These are phyloP conservation scores for Lithophane ornitopus DNA, from an alignment of 2,888 invertebrate species.

Conservation along the genomic window DNA sequence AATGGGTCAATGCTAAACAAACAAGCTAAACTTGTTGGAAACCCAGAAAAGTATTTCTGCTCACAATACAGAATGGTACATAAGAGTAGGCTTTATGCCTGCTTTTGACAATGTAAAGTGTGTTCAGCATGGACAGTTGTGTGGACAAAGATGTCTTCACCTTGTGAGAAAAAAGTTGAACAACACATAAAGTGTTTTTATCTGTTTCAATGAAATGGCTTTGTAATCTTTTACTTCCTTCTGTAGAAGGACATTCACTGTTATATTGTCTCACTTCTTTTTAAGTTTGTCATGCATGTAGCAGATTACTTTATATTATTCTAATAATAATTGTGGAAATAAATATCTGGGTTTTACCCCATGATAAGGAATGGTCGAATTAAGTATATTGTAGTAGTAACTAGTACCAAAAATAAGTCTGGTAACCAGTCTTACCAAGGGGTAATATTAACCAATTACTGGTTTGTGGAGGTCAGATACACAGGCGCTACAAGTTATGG, in stretches of 20 bases:
- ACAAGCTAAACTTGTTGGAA: not conserved
- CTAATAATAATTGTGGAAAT: slow-evolving; percentile 15
- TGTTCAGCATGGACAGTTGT: slow-evolving; percentile 3
- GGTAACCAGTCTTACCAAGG: no score
- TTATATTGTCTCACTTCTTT: slow-evolving; percentile 16
- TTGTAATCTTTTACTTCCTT: slow-evolving; percentile 53
- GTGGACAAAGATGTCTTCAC: slow-evolving; percentile 29
- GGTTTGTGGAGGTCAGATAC: no score
- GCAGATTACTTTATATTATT: slow-evolving; percentile 1
- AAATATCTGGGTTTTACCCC: slow-evolving; percentile 15
- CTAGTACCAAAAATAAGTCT: no score
- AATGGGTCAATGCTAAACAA: not conserved
- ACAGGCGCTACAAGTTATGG: no score
- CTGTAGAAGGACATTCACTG: slow-evolving; percentile 39
- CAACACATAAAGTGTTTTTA: slow-evolving; percentile 46
- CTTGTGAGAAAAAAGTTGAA: slow-evolving; percentile 49
- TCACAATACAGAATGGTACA: not conserved
- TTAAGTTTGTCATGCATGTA: not conserved
- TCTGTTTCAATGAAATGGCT: slow-evolving; percentile 49
- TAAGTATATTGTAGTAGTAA: not conserved
- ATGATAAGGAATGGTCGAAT: not conserved
- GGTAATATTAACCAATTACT: no score
- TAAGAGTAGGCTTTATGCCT: no score
- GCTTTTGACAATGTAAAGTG: not conserved
- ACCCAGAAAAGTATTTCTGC: not conserved